Evolutionary conservation across 1,140 invertebrate genomes (phyloP), one percentile per base, ranked within the genome.

Genomic region (Bombus breviceps): DNA sequence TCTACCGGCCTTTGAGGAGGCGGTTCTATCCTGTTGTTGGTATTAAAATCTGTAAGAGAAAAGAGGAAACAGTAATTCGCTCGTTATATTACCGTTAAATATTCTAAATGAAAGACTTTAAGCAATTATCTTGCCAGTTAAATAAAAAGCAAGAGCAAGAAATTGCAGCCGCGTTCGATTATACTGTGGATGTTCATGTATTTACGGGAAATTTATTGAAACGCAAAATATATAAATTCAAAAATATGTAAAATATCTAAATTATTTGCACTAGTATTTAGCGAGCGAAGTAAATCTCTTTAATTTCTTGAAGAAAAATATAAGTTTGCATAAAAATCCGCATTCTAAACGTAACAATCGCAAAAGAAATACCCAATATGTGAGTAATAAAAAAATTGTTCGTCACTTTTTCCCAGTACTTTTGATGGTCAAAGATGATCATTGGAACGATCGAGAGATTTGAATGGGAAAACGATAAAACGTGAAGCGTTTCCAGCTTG

Each of bases 1-100:
- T 53, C 93, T 1, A 91, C 88, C 34, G 94, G 92, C 88, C 94
- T 95, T 25, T 90, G 88, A 18, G 91, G 91, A 4, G 91, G 90
- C n/a, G 93, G 83, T 69, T 94, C 94, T 93, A 95, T 92, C 81
- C 92, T 93, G 83, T 93, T 94, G 32, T 93, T 92, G 77, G 92
- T 92, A 69, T 91, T 93, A 71, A 93, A 94, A 32, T 93, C 94
- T 95, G 89, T n/a, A 92, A 92, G 72, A 81, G 86, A 32, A 3
- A n/a, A 59, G 1, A 43, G 10, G 1, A 37, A 25, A 32, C 28
- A 28, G 76, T 39, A 39, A 32, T 37, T 78, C 5, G 34, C 13
- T 32, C 9, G 25, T 37, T 37, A 34, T 5, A 37, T 22, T 25
- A 12, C 18, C 0, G 18, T 22, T 34, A 15, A 8, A 12, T 68